Evolutionary conservation across 2,888 invertebrate species (phyloP).

Genomic region (Pseudococcus jackbeardsleyi): DNA sequence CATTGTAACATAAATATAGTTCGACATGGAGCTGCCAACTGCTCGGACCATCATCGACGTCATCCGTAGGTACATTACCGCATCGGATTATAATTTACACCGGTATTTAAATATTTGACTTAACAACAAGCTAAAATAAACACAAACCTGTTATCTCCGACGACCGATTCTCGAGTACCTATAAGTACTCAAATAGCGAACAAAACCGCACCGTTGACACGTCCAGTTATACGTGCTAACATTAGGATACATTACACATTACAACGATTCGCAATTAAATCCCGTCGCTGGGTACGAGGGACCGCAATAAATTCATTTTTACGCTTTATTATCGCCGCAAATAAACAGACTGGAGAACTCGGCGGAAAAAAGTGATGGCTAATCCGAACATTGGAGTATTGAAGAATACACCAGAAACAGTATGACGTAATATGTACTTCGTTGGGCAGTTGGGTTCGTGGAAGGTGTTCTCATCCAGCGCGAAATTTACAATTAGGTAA

Average conservation of each 20-base stretch:
- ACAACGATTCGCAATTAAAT: constrained; percentile 46
- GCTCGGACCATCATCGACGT: background rate
- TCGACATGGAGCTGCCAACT: background rate
- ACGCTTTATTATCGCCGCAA: background rate
- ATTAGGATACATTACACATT: background rate
- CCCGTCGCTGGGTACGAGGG: background rate
- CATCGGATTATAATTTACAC: constrained; percentile 13
- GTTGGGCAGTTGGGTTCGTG: background rate
- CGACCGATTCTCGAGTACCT: background rate
- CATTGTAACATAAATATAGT: background rate
- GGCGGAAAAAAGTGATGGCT: background rate
- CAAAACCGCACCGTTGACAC: background rate
- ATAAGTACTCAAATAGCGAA: background rate
- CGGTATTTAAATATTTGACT: constrained; percentile 28
- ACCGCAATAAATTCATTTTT: background rate
- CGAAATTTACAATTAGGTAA: constrained; percentile 12
- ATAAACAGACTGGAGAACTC: background rate
- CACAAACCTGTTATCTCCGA: constrained; percentile 45
- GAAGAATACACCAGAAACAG: background rate
- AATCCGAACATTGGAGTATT: background rate
- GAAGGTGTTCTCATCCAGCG: constrained; percentile 7
- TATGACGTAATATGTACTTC: background rate
- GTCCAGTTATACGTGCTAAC: background rate
- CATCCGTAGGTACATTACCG: constrained; percentile 12
- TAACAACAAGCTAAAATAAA: constrained; percentile 7